These are phyloP conservation scores for Oncorhynchus keta DNA, from an alignment of 2,113 vertebrate species.

Conservation along the genomic window DNA sequence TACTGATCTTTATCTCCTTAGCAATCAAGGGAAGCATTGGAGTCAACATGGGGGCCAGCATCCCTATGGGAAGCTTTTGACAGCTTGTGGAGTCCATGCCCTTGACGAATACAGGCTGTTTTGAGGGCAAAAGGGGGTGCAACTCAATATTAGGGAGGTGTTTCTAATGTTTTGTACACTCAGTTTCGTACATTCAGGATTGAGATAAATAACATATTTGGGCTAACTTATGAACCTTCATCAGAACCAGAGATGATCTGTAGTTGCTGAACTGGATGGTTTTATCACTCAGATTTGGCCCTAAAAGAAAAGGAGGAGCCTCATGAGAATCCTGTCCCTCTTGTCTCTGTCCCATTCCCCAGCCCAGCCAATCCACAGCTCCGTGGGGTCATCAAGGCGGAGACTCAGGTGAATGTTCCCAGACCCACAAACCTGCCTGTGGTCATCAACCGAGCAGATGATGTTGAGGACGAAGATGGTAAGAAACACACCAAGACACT, in stretches of 20 bases:
- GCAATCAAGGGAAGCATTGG: too few species aligned
- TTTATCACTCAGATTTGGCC: constrained; percentile 42
- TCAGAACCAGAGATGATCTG: neutral
- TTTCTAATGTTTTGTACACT: too few species aligned
- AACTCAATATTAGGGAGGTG: too few species aligned
- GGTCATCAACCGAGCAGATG: constrained; percentile 93
- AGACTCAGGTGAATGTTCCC: constrained; percentile 88
- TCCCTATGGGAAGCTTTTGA: too few species aligned
- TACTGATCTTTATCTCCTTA: too few species aligned
- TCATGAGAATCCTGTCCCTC: constrained; percentile 54
- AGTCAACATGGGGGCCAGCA: too few species aligned
- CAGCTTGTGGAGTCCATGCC: too few species aligned
- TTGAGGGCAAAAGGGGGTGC: too few species aligned
- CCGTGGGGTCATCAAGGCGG: constrained; percentile 88
- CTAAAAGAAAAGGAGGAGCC: constrained; percentile 75
- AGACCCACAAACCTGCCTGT: constrained; percentile 96
- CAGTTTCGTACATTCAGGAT: too few species aligned
- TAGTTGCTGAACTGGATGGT: too few species aligned
- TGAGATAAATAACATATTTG: neutral
- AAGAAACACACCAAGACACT: neutral
- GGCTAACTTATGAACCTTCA: neutral
- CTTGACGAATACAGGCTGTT: too few species aligned
- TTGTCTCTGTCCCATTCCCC: constrained; percentile 65
- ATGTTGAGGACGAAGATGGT: constrained; percentile 95
- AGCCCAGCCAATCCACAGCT: constrained; percentile 85